phyloP scores from a whole-genome alignment of 2,888 invertebrate species.

The Allacma fusca region DNA sequence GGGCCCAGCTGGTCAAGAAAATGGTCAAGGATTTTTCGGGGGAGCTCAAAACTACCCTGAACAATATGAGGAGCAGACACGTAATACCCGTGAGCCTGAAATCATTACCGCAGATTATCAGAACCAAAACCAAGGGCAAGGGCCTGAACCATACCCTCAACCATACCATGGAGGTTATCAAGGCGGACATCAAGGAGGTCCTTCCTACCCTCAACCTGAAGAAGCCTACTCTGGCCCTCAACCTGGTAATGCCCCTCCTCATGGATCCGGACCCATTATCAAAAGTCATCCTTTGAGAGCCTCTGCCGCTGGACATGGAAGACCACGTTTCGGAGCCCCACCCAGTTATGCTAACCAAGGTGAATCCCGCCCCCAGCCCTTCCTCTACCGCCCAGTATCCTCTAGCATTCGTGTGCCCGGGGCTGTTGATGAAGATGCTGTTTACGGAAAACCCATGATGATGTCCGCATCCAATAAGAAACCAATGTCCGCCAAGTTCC shows the following conservation, averaged over 20 bases:
- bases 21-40: slow-evolving; percentile 1
- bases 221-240: slow-evolving; percentile 22
- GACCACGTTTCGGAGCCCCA: too few species aligned
- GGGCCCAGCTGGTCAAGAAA: too few species aligned
- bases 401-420: slow-evolving; percentile 36
- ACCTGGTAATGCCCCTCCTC: slow-evolving; percentile 37
- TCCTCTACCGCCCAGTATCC: slow-evolving; percentile 32
- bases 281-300: slow-evolving; percentile 41
- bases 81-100: slow-evolving; percentile 53
- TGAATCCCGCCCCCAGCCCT: slow-evolving; percentile 39
- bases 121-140: not conserved
- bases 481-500: not conserved
- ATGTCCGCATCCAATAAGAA: slow-evolving; percentile 52
- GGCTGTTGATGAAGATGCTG: slow-evolving; percentile 46
- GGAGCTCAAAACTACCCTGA: slow-evolving; percentile 53
- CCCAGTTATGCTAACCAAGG: too few species aligned
- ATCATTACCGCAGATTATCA: slow-evolving; percentile 50
- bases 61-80: slow-evolving; percentile 54
- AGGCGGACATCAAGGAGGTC: not conserved
- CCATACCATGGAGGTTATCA: not conserved
- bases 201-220: slow-evolving; percentile 10
- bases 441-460: slow-evolving; percentile 53
- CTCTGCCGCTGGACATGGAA: slow-evolving; percentile 18
- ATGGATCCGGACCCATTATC: slow-evolving; percentile 34
- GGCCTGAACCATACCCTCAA: not conserved